A percentile compares a stretch with the other conserved stretches of the same genome.
These are phyloP conservation scores for Setipinna tenuifilis DNA, from an alignment of 2,797 vertebrate species.

Conservation along the genomic window DNA sequence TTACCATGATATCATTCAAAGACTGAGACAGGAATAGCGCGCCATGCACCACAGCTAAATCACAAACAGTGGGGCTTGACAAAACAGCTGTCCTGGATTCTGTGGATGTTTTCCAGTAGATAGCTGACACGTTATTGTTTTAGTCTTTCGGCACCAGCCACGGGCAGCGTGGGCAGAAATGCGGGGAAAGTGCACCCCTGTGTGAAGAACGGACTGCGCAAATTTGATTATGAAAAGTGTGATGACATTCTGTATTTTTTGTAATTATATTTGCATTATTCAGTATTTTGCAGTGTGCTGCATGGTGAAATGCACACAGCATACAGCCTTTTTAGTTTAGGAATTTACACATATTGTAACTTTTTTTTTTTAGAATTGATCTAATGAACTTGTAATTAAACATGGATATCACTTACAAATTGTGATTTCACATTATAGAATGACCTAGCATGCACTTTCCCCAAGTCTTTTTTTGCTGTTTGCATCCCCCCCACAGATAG, in stretches of 20 bases:
- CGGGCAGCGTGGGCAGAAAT: neutral
- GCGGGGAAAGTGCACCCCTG: neutral
- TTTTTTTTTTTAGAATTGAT: too few relatives aligned
- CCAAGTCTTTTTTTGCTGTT: too few relatives aligned
- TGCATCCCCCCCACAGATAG: too few relatives aligned
- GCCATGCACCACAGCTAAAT: slow-evolving; percentile 22
- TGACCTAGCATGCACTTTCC: too few relatives aligned
- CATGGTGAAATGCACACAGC: neutral
- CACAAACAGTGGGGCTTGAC: slow-evolving; percentile 44
- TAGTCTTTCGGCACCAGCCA: neutral
- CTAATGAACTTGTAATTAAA: too few relatives aligned
- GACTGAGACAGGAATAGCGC: slow-evolving; percentile 40
- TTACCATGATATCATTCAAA: slow-evolving; percentile 53
- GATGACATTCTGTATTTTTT: neutral
- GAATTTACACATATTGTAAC: neutral
- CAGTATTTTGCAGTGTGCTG: neutral
- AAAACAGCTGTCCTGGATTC: slow-evolving; percentile 55
- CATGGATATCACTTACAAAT: too few relatives aligned
- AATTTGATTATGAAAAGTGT: slow-evolving; percentile 26
- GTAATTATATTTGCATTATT: neutral
- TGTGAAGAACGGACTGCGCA: neutral
- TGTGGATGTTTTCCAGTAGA: slow-evolving; percentile 57
- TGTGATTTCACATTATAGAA: too few relatives aligned
- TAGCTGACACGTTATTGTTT: slow-evolving; percentile 41
- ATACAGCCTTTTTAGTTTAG: neutral